Base-by-base conservation (phyloP, 2,888 invertebrate genomes). In the Notocelia uddmanniana region DNA sequence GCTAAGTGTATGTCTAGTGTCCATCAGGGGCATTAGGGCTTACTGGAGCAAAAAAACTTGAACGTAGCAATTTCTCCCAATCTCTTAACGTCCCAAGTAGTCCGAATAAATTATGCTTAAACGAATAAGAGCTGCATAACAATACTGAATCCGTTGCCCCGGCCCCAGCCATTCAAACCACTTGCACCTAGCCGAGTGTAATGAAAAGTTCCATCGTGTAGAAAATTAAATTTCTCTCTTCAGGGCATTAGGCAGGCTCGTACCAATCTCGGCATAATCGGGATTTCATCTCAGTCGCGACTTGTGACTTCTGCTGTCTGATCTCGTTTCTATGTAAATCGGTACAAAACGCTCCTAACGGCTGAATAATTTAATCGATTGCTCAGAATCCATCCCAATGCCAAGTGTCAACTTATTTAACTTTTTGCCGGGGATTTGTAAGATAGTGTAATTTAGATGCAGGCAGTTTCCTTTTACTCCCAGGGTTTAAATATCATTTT, bases 251-350 rank as follows among this genome's bases (percentile, higher is more conserved):
- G 80, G 78, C 79, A 75, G 79, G 81, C 83, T 85, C 81, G 83
- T 83, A 85, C 81, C 82, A 83, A 85, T 86, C 80, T 81, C 78
- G 68, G 80, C 77, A 82, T 85, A 88, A 88, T 87, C 85, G 82
- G 83, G 83, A 87, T 87, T 88, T 86, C 82, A 88, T 87, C 85
- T 85, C 82, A 83, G 81, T 83, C 81, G 82, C 83, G 76, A 79
- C 78, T 81, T 79, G 80, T 80, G 82, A 85, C 83, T 85, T 83
- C 82, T 84, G 81, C 52, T 66, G 66, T 58, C 71, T 80, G 79
- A 83, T 84, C 88, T 89, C 86, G 85, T 89, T 85, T 89, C 87
- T 83, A 89, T 89, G 89, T 85, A 85, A 88, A 89, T 88, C 84
- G 81, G 76, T 80, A 78, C 80, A 83, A 84, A 85, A 83, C 77